phyloP scores from a whole-genome alignment of 2,797 vertebrate species.

The Micrastur ruficollis region DNA sequence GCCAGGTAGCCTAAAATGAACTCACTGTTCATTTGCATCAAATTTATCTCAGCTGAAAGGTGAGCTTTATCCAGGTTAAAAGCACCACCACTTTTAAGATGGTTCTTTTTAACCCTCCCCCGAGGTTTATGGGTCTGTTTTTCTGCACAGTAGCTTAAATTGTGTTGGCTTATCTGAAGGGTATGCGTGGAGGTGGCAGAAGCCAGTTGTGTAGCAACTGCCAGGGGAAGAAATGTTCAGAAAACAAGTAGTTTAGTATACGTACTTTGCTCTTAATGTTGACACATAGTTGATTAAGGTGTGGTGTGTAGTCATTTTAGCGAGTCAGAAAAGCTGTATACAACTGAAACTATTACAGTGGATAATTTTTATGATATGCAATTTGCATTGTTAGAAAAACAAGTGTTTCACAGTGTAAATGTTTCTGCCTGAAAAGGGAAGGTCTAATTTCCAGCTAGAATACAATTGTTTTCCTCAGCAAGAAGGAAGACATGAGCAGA shows the following conservation, averaged over 20 bases:
- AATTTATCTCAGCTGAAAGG: not conserved
- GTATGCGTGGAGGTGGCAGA: not conserved
- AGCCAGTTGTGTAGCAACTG: conserved; percentile 8
- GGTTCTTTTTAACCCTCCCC: not conserved
- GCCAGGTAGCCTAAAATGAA: not conserved
- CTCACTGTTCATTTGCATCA: not conserved
- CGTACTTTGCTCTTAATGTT: not conserved
- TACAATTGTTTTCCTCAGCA: not conserved
- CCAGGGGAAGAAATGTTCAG: not conserved
- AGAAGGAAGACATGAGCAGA: not conserved
- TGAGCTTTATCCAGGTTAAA: not conserved
- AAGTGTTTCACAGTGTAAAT: not conserved
- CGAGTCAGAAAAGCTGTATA: not conserved
- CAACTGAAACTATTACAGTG: not conserved
- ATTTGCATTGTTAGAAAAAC: conserved; percentile 17
- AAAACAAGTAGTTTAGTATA: not conserved
- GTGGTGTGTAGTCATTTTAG: not conserved
- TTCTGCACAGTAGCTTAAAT: not conserved
- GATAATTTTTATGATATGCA: not conserved
- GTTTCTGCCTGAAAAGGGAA: not conserved
- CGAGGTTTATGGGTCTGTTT: not conserved
- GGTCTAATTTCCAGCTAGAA: not conserved
- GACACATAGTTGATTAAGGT: not conserved
- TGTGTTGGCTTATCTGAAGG: not conserved
- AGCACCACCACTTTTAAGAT: not conserved